phyloP scores from a whole-genome alignment of 2,797 vertebrate genomes.

The Loriculus beryllinus region DNA sequence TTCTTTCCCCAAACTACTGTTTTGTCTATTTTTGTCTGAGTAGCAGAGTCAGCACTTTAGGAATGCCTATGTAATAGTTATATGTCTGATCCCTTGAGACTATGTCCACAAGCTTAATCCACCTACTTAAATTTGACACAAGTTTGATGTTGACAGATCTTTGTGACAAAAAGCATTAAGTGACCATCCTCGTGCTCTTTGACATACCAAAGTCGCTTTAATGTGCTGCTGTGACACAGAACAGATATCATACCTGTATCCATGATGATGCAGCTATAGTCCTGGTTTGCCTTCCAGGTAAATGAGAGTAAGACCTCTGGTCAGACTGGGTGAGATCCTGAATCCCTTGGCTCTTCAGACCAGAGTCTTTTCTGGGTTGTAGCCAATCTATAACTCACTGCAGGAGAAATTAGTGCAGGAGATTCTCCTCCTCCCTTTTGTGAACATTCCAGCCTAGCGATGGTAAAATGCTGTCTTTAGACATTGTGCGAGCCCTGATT shows the following conservation, averaged over 20 bases:
- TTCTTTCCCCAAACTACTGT: conserved; percentile 5
- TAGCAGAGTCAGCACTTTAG: conserved; percentile 44
- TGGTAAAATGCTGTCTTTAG: conserved; percentile 10
- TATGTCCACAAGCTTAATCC: background rate
- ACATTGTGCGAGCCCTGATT: background rate
- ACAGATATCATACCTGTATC: background rate
- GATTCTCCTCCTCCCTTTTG: background rate
- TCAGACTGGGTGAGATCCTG: background rate
- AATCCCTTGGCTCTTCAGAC: background rate
- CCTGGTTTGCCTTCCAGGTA: background rate
- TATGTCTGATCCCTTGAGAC: conserved; percentile 30
- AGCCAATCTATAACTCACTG: background rate
- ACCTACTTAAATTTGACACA: conserved; percentile 11
- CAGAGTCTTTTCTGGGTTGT: background rate
- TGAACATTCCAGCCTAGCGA: background rate
- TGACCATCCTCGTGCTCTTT: background rate
- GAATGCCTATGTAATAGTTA: conserved; percentile 26
- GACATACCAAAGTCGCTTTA: background rate
- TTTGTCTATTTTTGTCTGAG: conserved; percentile 45
- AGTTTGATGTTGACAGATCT: background rate
- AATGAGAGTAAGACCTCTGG: background rate
- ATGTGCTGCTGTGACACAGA: background rate
- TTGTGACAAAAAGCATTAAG: conserved; percentile 14
- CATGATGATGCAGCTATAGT: background rate
- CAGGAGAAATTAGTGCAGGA: background rate